Conservation (phyloP, 2,888 invertebrate genomes). For the Cerastoderma edule region DNA sequence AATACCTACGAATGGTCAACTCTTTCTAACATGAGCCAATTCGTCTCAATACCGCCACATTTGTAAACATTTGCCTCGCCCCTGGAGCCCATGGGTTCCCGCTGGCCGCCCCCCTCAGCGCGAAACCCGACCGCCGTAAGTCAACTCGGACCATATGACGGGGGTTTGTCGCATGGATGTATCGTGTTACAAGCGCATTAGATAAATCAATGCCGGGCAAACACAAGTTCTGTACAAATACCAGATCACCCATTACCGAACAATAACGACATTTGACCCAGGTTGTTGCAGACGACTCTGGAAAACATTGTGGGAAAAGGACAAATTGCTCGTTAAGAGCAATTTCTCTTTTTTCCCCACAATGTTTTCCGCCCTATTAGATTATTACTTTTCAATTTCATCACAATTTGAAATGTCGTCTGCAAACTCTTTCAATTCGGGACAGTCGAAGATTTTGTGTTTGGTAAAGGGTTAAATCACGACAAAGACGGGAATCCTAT, state of each 20-base stretch:
- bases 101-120: not conserved
- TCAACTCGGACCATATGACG: slow-evolving; percentile 5
- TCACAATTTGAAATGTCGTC: too few species aligned
- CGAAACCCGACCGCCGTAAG: slow-evolving; percentile 2
- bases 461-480: too few species aligned
- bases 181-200: slow-evolving; percentile 2
- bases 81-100: not conserved
- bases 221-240: not conserved
- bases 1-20: too few species aligned
- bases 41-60: not conserved
- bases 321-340: not conserved
- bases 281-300: not conserved
- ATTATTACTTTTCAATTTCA: too few species aligned
- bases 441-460: too few species aligned
- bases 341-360: not conserved
- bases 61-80: slow-evolving; percentile 10
- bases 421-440: too few species aligned
- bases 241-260: not conserved
- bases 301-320: slow-evolving; percentile 11
- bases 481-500: too few species aligned
- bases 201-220: slow-evolving; percentile 2
- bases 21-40: too few species aligned
- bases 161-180: not conserved
- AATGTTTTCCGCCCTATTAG: not conserved
- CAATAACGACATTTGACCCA: too few species aligned